Conservation (phyloP, 2,113 vertebrate genomes). For the Leptobrachium ailaonicum region DNA sequence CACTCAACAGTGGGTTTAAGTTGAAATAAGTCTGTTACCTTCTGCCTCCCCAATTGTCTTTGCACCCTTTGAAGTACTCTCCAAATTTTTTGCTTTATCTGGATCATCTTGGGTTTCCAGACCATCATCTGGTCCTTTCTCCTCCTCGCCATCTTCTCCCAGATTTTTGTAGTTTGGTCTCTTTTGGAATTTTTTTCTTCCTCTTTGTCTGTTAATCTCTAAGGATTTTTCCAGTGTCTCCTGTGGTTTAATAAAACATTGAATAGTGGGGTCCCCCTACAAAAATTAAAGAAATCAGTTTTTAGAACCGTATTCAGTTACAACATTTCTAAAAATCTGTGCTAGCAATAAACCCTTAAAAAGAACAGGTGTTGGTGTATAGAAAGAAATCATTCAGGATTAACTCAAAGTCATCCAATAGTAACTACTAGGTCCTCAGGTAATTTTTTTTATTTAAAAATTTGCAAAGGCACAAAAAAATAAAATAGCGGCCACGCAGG, state of each 20-base stretch:
- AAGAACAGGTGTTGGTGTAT: too few species aligned
- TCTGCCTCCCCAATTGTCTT: slow-evolving; percentile 88
- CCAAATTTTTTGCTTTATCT: slow-evolving; percentile 81
- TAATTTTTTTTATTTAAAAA: too few species aligned
- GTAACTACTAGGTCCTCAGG: too few species aligned
- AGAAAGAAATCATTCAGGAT: too few species aligned
- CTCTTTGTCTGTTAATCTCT: slow-evolving; percentile 90
- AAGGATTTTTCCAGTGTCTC: slow-evolving; percentile 93
- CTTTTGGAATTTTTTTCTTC: slow-evolving; percentile 86
- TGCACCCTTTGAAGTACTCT: slow-evolving; percentile 81
- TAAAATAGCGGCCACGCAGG: too few species aligned
- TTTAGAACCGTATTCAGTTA: too few species aligned
- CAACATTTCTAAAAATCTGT: too few species aligned
- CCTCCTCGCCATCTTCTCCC: slow-evolving; percentile 95
- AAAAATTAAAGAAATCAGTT: not conserved
- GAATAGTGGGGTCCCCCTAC: slow-evolving; percentile 72
- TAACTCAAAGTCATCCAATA: too few species aligned
- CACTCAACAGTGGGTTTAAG: not conserved
- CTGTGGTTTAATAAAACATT: slow-evolving; percentile 88
- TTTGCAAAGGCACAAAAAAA: too few species aligned
- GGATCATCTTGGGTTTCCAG: slow-evolving; percentile 69
- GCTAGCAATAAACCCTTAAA: too few species aligned
- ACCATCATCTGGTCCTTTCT: slow-evolving; percentile 75
- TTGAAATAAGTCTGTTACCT: slow-evolving; percentile 72
- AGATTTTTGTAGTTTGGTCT: slow-evolving; percentile 98